phyloP scores from a whole-genome alignment of 2,113 vertebrate genomes.

The Stercorarius parasiticus region DNA sequence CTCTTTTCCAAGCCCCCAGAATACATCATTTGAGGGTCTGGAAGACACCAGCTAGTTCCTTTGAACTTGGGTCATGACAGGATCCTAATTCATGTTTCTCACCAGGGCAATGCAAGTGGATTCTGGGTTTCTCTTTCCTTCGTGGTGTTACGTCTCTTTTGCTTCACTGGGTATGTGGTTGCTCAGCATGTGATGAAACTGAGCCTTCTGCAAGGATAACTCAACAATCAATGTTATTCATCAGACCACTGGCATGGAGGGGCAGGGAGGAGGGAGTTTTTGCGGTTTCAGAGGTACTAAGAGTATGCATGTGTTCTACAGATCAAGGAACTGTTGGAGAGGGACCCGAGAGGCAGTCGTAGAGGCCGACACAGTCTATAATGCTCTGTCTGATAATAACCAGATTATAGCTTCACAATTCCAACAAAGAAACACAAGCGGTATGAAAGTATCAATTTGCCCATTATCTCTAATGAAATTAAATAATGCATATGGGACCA shows the following conservation, averaged over 20 bases:
- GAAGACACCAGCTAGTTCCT: not conserved
- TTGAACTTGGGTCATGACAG: not conserved
- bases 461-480: conserved; percentile 58
- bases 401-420: conserved; percentile 16
- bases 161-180: not conserved
- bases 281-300: not conserved
- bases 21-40: not conserved
- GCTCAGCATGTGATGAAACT: not conserved
- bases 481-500: conserved; percentile 48
- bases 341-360: not conserved
- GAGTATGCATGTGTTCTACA: not conserved
- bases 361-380: not conserved
- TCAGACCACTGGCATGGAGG: rapidly evolving
- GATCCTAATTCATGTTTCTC: not conserved
- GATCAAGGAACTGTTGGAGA: not conserved
- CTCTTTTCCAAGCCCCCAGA: not conserved
- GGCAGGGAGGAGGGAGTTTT: not conserved
- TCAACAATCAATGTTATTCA: not conserved
- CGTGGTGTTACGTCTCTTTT: not conserved
- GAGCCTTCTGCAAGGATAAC: not conserved
- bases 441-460: conserved; percentile 46
- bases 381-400: conserved; percentile 12
- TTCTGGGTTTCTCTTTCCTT: not conserved
- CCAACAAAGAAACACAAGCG: not conserved
- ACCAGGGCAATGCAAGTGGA: rapidly evolving